Evolutionary conservation across 2,797 vertebrate genomes (phyloP), one percentile per base, ranked within the genome.

Genomic region (Alauda arvensis): DNA sequence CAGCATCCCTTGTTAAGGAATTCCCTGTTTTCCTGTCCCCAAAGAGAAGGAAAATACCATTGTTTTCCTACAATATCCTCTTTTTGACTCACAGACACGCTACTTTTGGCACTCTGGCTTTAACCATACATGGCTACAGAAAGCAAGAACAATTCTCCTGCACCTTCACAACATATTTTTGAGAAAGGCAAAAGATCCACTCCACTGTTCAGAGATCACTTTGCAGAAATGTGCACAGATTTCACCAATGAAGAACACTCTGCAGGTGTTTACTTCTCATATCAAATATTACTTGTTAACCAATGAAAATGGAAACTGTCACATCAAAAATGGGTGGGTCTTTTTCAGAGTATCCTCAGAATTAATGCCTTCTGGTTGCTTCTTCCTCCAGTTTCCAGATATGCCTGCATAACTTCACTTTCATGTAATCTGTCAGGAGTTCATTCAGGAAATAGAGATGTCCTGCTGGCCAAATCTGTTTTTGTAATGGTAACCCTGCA

Each of bases 401-500:
- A 69, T 65, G 67, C 33, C 61, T 79, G 79, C 85, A 18, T 75
- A 78, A 43, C 48, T 39, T 77, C 52, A 17, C 78, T 93, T 96
- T 78, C 90, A 89, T 88, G 85, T 90, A 61, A 81, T 70, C 65
- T 87, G 79, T 95, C 89, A 92, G 92, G 66, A 80, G 77, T 91
- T 93, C 93, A 69, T 71, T 95, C 90, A 95, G 90, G 94, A 96
- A 96, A 94, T 94, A 92, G 93, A 95, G 87, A 91, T 84, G 87
- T 94, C 96, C 96, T 94, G 95, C 96, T 95, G 95, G 89, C 89
- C 91, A 88, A 83, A 94, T 96, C 94, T 97, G 95, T 93, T 96
- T 96, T 90, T 92, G 87, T 93, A 96, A 94, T 95, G 93, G 92
- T 92, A 96, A 81, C 93, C 81, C 92, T 85, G 88, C 93, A 93